Conservation (phyloP, 2,113 vertebrate species). For the Podarcis muralis region DNA sequence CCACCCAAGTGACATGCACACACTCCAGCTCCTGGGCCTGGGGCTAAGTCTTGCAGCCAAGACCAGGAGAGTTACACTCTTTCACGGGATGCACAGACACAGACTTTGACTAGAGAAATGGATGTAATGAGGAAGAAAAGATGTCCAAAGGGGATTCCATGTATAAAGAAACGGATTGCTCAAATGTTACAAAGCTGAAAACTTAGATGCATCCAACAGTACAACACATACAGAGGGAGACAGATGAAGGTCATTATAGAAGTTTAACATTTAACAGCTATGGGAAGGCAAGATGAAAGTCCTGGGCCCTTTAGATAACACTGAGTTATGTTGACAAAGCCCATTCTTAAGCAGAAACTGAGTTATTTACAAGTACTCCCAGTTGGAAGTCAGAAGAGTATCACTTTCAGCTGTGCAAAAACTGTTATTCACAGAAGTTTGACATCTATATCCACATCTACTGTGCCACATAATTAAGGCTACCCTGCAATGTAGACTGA, state of each 20-base stretch:
- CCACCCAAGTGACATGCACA: not conserved
- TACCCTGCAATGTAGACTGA: rapidly evolving
- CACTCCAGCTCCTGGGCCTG: not conserved
- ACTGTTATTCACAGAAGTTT: not conserved
- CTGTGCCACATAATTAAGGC: rapidly evolving
- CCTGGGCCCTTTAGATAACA: not conserved
- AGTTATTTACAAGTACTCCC: rapidly evolving
- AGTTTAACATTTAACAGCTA: not conserved
- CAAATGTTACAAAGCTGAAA: conserved; percentile 5
- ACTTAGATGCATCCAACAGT: not conserved
- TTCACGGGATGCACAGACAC: not conserved
- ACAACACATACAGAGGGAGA: conserved; percentile 16
- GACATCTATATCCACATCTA: not conserved
- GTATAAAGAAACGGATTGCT: not conserved
- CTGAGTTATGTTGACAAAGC: not conserved
- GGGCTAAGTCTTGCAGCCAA: rapidly evolving
- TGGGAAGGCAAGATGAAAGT: not conserved
- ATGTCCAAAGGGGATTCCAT: not conserved
- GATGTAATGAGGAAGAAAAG: not conserved
- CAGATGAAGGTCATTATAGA: not conserved
- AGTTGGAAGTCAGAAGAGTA: not conserved
- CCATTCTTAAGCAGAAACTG: not conserved
- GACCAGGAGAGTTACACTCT: rapidly evolving
- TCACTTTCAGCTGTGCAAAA: not conserved
- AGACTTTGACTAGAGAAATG: not conserved